phyloP scores from a whole-genome alignment of 2,888 invertebrate genomes.

The Heliconius aoede region DNA sequence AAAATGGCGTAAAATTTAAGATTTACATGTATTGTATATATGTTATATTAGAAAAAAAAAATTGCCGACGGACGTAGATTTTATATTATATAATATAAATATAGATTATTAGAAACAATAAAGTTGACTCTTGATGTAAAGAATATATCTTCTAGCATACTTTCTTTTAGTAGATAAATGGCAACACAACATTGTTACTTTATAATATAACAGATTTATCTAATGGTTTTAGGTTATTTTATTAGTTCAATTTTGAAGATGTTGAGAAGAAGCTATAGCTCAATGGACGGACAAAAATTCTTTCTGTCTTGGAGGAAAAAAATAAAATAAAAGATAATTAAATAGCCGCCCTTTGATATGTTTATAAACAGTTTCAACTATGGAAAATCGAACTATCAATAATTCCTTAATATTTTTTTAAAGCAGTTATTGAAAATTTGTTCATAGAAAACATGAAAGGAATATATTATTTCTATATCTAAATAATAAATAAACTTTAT shows the following conservation, averaged over 20 bases:
- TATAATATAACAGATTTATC: slow-evolving; percentile 5
- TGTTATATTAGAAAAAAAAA: slow-evolving; percentile 28
- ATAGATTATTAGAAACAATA: slow-evolving; percentile 12
- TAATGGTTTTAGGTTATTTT: slow-evolving; percentile 4
- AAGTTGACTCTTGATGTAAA: slow-evolving; percentile 11
- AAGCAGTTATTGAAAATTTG: no score
- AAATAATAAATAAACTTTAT: not conserved
- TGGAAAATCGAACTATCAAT: no score
- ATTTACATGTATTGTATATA: slow-evolving; percentile 19
- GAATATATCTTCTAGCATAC: not conserved
- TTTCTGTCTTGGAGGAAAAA: slow-evolving; percentile 49
- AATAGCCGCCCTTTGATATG: not conserved
- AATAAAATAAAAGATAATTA: not conserved
- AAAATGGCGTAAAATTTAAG: not conserved
- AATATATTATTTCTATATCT: not conserved
- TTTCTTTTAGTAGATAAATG: slow-evolving; percentile 23
- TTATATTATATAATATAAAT: slow-evolving; percentile 14
- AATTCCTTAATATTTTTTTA: no score
- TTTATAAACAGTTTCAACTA: not conserved
- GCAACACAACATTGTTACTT: slow-evolving; percentile 18
- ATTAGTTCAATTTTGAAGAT: not conserved
- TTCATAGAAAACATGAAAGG: not conserved
- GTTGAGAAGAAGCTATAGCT: slow-evolving; percentile 6
- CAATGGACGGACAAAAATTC: slow-evolving; percentile 63
- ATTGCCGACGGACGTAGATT: slow-evolving; percentile 41